Evolutionary conservation across 2,113 vertebrate genomes (phyloP).

Genomic region (Taxidea taxus): DNA sequence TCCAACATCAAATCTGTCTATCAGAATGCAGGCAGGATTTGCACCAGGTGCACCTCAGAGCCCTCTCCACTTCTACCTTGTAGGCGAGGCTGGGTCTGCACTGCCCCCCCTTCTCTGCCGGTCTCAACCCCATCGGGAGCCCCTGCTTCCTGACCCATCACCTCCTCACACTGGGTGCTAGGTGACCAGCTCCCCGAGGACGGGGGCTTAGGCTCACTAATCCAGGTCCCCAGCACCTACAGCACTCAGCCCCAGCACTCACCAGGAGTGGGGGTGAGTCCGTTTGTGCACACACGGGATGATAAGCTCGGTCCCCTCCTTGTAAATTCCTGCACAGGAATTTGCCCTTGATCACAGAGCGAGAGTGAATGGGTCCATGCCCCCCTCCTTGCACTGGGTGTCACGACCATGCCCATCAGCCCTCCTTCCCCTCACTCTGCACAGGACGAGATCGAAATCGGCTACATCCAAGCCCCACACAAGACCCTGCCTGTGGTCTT

Average conservation of each 20-base stretch:
- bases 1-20: accelerated
- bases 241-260: not conserved
- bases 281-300: accelerated
- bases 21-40: not conserved
- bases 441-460: slow-evolving; percentile 94
- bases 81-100: accelerated
- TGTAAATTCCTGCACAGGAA: accelerated
- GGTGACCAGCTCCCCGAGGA: not conserved
- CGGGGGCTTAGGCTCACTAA: not conserved
- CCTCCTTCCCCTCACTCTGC: accelerated
- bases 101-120: not conserved
- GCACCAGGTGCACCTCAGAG: not conserved
- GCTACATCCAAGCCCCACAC: slow-evolving; percentile 92
- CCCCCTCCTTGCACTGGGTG: accelerated
- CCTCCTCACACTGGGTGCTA: not conserved
- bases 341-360: not conserved
- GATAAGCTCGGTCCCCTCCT: not conserved
- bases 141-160: not conserved
- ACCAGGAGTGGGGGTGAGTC: not conserved
- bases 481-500: slow-evolving; percentile 91
- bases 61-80: accelerated
- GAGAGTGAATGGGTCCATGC: accelerated
- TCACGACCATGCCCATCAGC: accelerated
- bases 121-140: accelerated
- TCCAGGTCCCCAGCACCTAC: accelerated